Conservation (phyloP, 2,888 invertebrate species). For the Bursaphelenchus okinawaensis region DNA sequence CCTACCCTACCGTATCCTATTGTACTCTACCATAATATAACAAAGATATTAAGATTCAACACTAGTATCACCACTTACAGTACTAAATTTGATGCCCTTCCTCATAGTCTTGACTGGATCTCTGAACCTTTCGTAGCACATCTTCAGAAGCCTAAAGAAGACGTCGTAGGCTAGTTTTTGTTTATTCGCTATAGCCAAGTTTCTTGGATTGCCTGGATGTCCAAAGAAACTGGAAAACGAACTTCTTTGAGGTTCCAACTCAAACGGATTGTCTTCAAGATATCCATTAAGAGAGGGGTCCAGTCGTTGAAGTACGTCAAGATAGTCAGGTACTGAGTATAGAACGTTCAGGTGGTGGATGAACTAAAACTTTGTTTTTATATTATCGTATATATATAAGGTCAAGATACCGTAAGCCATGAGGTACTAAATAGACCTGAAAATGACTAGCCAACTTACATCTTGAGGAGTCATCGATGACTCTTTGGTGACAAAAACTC, state of each 20-base stretch:
- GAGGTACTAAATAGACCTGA: not conserved
- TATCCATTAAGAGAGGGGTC: constrained; percentile 4
- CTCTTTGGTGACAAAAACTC: constrained; percentile 30
- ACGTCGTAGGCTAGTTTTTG: constrained; percentile 45
- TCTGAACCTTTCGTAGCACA: constrained; percentile 38
- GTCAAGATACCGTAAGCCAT: not conserved
- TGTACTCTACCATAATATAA: too few relatives aligned
- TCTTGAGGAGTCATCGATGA: not conserved
- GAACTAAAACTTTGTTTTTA: constrained; percentile 1
- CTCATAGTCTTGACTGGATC: not conserved
- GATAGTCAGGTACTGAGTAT: not conserved
- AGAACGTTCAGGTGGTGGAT: constrained; percentile 3
- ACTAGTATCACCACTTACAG: too few relatives aligned
- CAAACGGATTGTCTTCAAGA: constrained; percentile 8
- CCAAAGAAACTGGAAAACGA: constrained; percentile 2
- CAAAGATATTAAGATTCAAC: too few relatives aligned
- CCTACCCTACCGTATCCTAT: too few relatives aligned
- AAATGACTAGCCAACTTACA: constrained; percentile 1
- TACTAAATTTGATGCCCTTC: not conserved
- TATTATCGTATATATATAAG: not conserved
- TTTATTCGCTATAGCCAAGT: constrained; percentile 10
- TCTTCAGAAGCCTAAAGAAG: constrained; percentile 41
- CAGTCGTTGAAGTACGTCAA: constrained; percentile 2
- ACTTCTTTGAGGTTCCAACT: constrained; percentile 14
- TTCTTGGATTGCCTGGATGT: not conserved